Conservation (phyloP, 2,113 vertebrate genomes). For the Mesoclemmys tuberculata region DNA sequence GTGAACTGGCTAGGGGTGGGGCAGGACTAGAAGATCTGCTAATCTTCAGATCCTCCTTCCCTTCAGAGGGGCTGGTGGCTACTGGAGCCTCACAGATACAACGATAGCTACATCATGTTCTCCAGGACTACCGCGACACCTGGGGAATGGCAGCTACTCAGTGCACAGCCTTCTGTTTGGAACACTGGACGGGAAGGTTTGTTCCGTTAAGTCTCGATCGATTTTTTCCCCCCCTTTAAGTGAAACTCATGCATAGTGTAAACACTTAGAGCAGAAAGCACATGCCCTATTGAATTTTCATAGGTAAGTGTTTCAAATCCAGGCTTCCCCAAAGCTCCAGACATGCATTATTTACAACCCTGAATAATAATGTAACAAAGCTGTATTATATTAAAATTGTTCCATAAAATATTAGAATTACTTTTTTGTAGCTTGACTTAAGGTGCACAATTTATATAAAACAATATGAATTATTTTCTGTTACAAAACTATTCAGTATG, state of each 20-base stretch:
- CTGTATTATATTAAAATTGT: constrained; percentile 66
- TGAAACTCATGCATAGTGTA: not conserved
- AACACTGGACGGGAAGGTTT: not conserved
- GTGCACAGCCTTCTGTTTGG: not conserved
- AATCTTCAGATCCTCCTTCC: not conserved
- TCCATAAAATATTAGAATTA: constrained; percentile 75
- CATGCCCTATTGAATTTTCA: not conserved
- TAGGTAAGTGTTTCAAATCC: constrained; percentile 54
- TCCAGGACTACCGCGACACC: not conserved
- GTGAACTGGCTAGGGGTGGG: not conserved
- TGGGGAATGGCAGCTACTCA: not conserved
- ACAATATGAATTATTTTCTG: constrained; percentile 78
- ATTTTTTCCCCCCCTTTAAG: not conserved
- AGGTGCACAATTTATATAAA: constrained; percentile 74
- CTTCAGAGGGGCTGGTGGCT: not conserved
- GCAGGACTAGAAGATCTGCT: not conserved
- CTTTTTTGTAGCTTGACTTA: constrained; percentile 68
- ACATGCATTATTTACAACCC: constrained; percentile 58
- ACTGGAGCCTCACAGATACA: not conserved
- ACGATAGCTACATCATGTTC: not conserved
- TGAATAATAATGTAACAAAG: constrained; percentile 61
- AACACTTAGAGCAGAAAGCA: constrained; percentile 13
- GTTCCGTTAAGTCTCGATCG: not conserved
- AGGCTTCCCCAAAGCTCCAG: constrained; percentile 24
- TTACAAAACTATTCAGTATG: constrained; percentile 77